Evolutionary conservation across 2,888 invertebrate genomes (phyloP), one percentile per base, ranked within the genome.

Genomic region (Limenitis camilla): DNA sequence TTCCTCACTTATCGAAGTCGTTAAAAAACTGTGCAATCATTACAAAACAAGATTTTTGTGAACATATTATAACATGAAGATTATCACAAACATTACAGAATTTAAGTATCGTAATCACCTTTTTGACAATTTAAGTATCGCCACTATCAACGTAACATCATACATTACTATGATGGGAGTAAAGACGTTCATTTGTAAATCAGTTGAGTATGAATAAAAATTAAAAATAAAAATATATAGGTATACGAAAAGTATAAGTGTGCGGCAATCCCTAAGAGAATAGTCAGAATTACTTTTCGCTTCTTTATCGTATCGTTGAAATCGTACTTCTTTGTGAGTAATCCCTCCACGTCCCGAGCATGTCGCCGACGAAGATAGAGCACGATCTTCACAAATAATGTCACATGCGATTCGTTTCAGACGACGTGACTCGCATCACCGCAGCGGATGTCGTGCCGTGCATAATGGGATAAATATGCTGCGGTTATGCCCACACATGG

Each of bases 341-440:
- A 87, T 86, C 85, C 85, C 84, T 81, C 81, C 86, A 84, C 85
- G 85, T 85, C 81, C 78, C 79, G 65, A 74, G 77, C 73, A 82
- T 81, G 85, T 83, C 83, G 81, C 80, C 82, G 87, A 86, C 86
- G 86, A 86, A 86, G 87, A 86, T 86, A 87, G 86, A 87, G 86
- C 87, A 86, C 87, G 86, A 87, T 87, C 86, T 86, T 87, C 86
- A 86, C 86, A 87, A 87, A 87, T 87, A 87, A 87, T 87, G 87
- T 87, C 87, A 86, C 87, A 87, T 86, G 86, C 86, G 87, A 87
- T 87, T 87, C 86, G 86, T 87, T 87, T 86, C 85, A 74, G 76
- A 69, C 74, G 77, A 86, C 87, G 87, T 86, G 87, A 84, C 87
- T 84, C 81, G 86, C 86, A 86, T 87, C 81, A 68, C 75, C 78